Evolutionary conservation across 92 coral and sea anemone genomes (phyloP), one percentile per base, ranked within the genome.

Genomic region (Zoanthus solanderi): DNA sequence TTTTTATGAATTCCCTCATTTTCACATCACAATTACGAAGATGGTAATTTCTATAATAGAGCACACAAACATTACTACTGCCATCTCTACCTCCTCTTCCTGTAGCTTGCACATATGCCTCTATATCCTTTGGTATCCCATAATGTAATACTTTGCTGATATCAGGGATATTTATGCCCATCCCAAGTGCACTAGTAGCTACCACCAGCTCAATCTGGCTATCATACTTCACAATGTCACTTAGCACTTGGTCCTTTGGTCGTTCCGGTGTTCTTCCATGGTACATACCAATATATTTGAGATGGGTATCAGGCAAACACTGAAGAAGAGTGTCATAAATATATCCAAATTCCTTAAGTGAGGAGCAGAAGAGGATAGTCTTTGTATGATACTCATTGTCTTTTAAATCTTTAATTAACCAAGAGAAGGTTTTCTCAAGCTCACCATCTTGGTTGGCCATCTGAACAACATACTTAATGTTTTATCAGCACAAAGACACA

Each of bases 11-110:
- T 28, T 71, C 69, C 65, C 90, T 67, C 87, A 88, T 88, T 29
- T 42, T 30, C 7, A 11, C 52, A 72, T 78, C 87, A 88, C 75
- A 44, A 18, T 88, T 54, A n/a, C 90, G 42, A 63, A 88, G 72
- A 86, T 88, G 90, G 56, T 79, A 88, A 30, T 45, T 9, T 78
- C 84, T 77, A 44, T 88, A 88, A 67, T 79, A 88, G 18, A 77
- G 13, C 15, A 88, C 77, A 28, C 76, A 69, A 42, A 88, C 18
- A 18, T 65, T 57, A 79, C 72, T 56, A 30, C 75, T 34, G 50
- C 90, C 90, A 88, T 88, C 81, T 81, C 90, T 88, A 61, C 90
- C 90, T 30, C 90, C 90, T 88, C 90, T 3, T 34, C 90, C 90
- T 32, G 79, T 47, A 46, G 63, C 85, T 79, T 87, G 90, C 5